Evolutionary conservation across 2,888 invertebrate genomes (phyloP).

Genomic region (Bombylius discolor): DNA sequence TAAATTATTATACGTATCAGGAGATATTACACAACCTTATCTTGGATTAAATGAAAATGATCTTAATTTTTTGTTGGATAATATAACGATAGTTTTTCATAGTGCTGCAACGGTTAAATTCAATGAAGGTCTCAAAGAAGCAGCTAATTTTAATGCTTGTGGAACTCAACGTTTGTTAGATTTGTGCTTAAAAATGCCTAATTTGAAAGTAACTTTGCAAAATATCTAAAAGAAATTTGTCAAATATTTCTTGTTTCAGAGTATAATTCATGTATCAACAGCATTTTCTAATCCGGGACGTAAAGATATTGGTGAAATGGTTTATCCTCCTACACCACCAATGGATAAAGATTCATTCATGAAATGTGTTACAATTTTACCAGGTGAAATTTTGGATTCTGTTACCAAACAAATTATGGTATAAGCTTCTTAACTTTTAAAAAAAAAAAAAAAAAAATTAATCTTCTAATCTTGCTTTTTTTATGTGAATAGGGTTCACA

Average conservation of each 20-base stretch:
- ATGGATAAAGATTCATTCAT: slow-evolving; percentile 48
- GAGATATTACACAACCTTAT: slow-evolving; percentile 60
- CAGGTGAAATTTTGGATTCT: slow-evolving; percentile 45
- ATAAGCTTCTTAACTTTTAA: neutral
- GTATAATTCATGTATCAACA: slow-evolving; percentile 84
- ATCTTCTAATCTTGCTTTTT: neutral
- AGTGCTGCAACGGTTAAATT: slow-evolving; percentile 93
- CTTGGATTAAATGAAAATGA: slow-evolving; percentile 58
- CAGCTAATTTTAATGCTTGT: slow-evolving; percentile 77
- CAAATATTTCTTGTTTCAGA: slow-evolving; percentile 38
- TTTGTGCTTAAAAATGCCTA: slow-evolving; percentile 66
- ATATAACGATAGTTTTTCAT: slow-evolving; percentile 81
- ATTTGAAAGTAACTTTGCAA: slow-evolving; percentile 45
- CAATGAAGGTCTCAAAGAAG: slow-evolving; percentile 77
- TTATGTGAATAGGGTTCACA: slow-evolving; percentile 49
- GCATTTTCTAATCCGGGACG: slow-evolving; percentile 92
- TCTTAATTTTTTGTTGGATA: slow-evolving; percentile 44
- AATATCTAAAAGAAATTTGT: neutral
- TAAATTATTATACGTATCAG: slow-evolving; percentile 56
- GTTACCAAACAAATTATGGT: slow-evolving; percentile 47
- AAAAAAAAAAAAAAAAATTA: too few relatives aligned
- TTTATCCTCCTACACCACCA: slow-evolving; percentile 57
- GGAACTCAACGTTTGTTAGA: slow-evolving; percentile 76
- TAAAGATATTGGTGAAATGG: slow-evolving; percentile 62
- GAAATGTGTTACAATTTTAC: slow-evolving; percentile 47